Base-by-base conservation (phyloP, 2,797 vertebrate species). In the Megalops cyprinoides region DNA sequence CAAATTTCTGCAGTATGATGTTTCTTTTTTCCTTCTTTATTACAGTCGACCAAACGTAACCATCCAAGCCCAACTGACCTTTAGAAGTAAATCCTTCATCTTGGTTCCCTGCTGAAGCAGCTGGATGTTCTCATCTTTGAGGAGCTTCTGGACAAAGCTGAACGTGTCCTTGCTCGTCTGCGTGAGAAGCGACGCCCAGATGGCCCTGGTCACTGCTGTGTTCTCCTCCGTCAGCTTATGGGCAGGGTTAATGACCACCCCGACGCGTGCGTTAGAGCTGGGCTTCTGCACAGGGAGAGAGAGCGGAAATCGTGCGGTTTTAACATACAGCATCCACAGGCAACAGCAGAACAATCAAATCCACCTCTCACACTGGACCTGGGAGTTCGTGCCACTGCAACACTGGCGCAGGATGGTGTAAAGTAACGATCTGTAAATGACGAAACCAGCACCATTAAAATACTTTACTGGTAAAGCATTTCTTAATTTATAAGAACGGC, bases 141-240 rank as follows among this genome's bases (percentile, higher is more conserved):
- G 87, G 82, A 99, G 90, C 91, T 95, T 97, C 82, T 88, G 91
- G 69, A 97, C 93, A 88, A 99, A 97, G 83, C 91, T 92, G 81
- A 91, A 94, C 23, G 96, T 90, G 83, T 92, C 92, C 85, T 88
- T 93, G 84, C 90, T 96, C 91, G 94, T 96, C 90, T 98, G 97
- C 15, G 96, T 99, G 86, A 97, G 93, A 82, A 99, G 95, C 84
- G 96, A 92, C 34, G 96, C 90, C 96, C 97, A 95, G 89, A 98
- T 90, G 87, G 95, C 97, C 91, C 96, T 93, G 88, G 96, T 96
- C 90, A 98, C 86, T 84, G 86, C 83, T 28, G 96, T 97, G 90
- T 92, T 97, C 74, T 97, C 96, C 90, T 97, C 94, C 6, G 87
- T 94, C 90, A 96, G 93, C 90, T 96, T 96, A 89, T 93, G 92